Conservation (phyloP, 2,888 invertebrate species). For the Tigriopus californicus region DNA sequence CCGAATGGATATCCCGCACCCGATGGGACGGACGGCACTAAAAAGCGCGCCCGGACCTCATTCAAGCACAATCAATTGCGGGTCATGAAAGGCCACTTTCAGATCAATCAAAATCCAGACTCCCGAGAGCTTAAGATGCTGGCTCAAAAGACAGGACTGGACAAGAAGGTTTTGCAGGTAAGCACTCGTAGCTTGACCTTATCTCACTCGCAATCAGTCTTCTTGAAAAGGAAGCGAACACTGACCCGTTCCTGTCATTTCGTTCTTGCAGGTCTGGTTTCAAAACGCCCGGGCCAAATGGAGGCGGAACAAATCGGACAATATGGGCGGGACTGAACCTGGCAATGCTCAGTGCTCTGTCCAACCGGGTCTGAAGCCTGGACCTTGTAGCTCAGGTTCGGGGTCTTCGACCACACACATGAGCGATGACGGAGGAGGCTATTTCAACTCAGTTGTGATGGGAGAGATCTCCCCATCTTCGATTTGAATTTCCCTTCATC, state of each 20-base stretch:
- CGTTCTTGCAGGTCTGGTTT: slow-evolving; percentile 99
- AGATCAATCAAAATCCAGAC: slow-evolving; percentile 97
- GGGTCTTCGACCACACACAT: too few relatives aligned
- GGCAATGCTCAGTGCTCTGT: too few relatives aligned
- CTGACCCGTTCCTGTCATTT: too few relatives aligned
- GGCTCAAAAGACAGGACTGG: slow-evolving; percentile 95
- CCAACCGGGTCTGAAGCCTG: too few relatives aligned
- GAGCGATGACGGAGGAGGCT: too few relatives aligned
- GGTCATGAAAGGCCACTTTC: slow-evolving; percentile 98
- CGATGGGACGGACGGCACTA: slow-evolving; percentile 39
- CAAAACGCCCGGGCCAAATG: slow-evolving; percentile 98
- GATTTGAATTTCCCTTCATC: too few relatives aligned
- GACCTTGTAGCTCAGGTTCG: too few relatives aligned
- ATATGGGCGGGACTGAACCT: too few relatives aligned
- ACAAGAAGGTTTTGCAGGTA: slow-evolving; percentile 94
- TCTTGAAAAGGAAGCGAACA: too few relatives aligned
- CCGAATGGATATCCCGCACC: slow-evolving; percentile 32
- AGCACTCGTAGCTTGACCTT: slow-evolving; percentile 18
- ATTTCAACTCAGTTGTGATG: too few relatives aligned
- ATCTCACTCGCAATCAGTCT: too few relatives aligned
- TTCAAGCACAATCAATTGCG: slow-evolving; percentile 97
- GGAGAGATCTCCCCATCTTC: too few relatives aligned
- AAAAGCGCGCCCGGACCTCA: slow-evolving; percentile 82
- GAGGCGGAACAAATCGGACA: slow-evolving; percentile 39
- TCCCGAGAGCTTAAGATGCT: slow-evolving; percentile 96